Base-by-base conservation (phyloP, 2,797 vertebrate species). In the Pseudochaenichthys georgianus region DNA sequence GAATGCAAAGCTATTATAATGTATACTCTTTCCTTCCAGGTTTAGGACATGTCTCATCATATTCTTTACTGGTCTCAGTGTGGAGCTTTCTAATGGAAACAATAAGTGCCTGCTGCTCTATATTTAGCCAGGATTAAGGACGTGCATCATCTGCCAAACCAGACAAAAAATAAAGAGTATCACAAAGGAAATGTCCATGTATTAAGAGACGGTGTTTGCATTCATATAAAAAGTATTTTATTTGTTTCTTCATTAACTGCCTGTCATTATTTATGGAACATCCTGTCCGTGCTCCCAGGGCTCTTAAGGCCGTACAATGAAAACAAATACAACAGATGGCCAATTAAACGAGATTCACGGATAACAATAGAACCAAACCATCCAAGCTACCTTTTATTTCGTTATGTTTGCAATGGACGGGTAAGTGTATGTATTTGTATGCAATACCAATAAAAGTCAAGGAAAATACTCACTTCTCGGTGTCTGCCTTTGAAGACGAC, bases 401-500 rank as follows among this genome's bases (percentile, higher is more conserved):
- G 0, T n/a, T 3, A 0, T 2, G 9, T 19, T 57, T 17, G 19
- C 11, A 52, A 1, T 1, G 5, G 4, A 38, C 1, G 34, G 34
- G 7, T 3, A 5, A 2, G 12, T 5, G 10, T 31, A 53, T 55
- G 1, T 46, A 4, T 13, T 28, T 13, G 0, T 3, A 11, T 4
- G 5, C 0, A 21, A 13, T 2, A 12, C 3, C 2, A 34, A 60
- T 1, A 13, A 0, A 0, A 3, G 13, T 21, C 0, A 13, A 28
- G 5, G 28, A 1, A 10, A 10, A 28, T n/a, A 55, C 84, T 89
- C 84, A 98, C 98, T 96, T 99, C 97, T 90, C 95, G 94, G 86
- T 98, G 94, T 81, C 97, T 95, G 81, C 98, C 98, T 95, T 97
- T 99, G 86, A 97, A 99, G 51, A 99, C 98, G 62, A 99, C 98